Evolutionary conservation across 2,113 vertebrate genomes (phyloP).

Genomic region (Urocitellus parryii): DNA sequence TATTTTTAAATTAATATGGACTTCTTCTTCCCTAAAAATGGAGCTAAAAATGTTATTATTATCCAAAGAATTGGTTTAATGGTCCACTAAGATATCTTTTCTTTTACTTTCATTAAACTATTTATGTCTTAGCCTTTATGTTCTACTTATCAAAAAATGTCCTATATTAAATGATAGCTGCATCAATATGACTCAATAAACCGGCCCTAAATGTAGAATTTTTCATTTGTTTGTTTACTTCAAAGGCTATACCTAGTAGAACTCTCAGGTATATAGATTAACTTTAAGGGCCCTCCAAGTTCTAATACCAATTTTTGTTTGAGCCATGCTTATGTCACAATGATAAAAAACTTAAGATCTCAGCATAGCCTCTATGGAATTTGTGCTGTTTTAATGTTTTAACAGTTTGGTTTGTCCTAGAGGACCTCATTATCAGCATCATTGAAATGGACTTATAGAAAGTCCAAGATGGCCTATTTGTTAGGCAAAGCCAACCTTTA

Average conservation of each 20-base stretch:
- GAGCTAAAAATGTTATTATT: not conserved
- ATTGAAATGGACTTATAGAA: constrained; percentile 1
- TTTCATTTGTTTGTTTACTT: constrained; percentile 41
- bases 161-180: constrained; percentile 4
- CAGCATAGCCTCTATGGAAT: not conserved
- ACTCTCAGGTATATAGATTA: not conserved
- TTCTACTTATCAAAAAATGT: not conserved
- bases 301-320: not conserved
- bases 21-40: not conserved
- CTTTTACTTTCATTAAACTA: not conserved
- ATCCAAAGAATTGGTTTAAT: constrained; percentile 21
- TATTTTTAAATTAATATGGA: constrained; percentile 8
- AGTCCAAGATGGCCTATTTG: not conserved
- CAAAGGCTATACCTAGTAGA: not conserved
- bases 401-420: not conserved
- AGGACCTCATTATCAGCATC: not conserved
- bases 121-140: not conserved
- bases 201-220: not conserved
- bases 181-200: not conserved
- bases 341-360: constrained; percentile 6
- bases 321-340: not conserved
- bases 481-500: not conserved
- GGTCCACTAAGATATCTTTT: not conserved
- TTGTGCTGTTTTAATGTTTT: not conserved
- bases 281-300: not conserved